Percentiles rank a stretch among this genome's conserved stretches.
Conservation (phyloP, 2,888 invertebrate genomes). For the Pemphredon lugubris region DNA sequence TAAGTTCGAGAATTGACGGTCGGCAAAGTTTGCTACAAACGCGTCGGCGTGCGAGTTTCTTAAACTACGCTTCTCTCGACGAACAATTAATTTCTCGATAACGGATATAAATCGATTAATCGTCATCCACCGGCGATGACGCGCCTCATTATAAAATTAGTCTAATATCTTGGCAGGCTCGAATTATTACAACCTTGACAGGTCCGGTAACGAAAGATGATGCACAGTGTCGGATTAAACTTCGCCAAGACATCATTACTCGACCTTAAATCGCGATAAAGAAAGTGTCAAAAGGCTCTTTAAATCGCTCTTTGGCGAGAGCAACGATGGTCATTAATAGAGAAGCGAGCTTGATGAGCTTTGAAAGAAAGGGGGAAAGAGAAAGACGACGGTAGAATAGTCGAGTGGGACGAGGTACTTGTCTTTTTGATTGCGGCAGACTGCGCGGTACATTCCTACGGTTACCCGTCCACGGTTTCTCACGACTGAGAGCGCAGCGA, state of each 20-base stretch:
- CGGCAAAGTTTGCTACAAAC: no score
- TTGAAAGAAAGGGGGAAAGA: constrained; percentile 34
- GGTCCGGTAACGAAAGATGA: no score
- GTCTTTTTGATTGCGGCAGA: constrained; percentile 3
- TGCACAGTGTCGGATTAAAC: no score
- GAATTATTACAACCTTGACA: not conserved
- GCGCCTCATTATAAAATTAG: no score
- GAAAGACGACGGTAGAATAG: constrained; percentile 13
- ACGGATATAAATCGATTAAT: no score
- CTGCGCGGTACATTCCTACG: not conserved
- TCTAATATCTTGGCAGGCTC: not conserved
- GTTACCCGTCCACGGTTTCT: no score
- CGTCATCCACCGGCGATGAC: no score
- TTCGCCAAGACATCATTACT: constrained; percentile 1
- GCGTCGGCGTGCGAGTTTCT: no score
- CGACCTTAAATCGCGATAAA: constrained; percentile 33
- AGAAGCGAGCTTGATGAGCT: constrained; percentile 72
- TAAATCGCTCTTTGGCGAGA: constrained; percentile 59
- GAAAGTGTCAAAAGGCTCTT: constrained; percentile 44
- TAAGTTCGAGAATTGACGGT: no score
- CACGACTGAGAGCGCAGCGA: no score
- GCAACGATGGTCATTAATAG: constrained; percentile 74
- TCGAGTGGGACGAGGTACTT: constrained; percentile 8
- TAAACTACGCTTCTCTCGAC: no score
- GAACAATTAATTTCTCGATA: no score